phyloP scores from a whole-genome alignment of 2,888 invertebrate species.

The Tinea pellionella region DNA sequence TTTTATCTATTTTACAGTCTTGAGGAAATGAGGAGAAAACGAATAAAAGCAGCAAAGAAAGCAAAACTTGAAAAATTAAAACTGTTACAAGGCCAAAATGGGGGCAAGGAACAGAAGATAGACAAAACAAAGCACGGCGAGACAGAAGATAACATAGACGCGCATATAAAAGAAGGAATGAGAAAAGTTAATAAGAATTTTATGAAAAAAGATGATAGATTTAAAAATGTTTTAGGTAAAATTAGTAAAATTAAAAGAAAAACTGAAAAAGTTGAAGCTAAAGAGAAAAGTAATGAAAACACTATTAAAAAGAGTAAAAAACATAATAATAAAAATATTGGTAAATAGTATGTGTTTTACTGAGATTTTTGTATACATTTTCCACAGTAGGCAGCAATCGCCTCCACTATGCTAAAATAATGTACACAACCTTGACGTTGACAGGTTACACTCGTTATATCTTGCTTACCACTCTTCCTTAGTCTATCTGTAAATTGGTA shows the following conservation, averaged over 20 bases:
- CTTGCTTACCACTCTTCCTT: too few relatives aligned
- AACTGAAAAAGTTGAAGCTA: slow-evolving; percentile 34
- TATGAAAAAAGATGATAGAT: slow-evolving; percentile 60
- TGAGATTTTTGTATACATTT: too few relatives aligned
- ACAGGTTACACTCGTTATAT: too few relatives aligned
- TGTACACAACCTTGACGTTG: too few relatives aligned
- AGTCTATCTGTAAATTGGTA: too few relatives aligned
- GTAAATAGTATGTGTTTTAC: slow-evolving; percentile 19
- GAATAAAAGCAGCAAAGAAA: slow-evolving; percentile 55
- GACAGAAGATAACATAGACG: slow-evolving; percentile 36
- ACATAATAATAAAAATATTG: slow-evolving; percentile 15
- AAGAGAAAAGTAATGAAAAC: slow-evolving; percentile 6
- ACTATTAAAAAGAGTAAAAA: slow-evolving; percentile 31
- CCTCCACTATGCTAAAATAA: too few relatives aligned
- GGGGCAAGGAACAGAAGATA: slow-evolving; percentile 23
- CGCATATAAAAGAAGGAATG: slow-evolving; percentile 39
- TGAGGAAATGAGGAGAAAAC: slow-evolving; percentile 54
- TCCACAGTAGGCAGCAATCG: too few relatives aligned
- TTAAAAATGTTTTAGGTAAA: slow-evolving; percentile 58
- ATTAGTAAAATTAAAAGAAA: slow-evolving; percentile 54
- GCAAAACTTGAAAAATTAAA: slow-evolving; percentile 50
- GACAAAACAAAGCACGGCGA: slow-evolving; percentile 22
- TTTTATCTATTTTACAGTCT: too few relatives aligned
- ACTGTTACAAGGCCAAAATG: slow-evolving; percentile 38
- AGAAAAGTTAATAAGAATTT: slow-evolving; percentile 52